Percentiles rank a stretch among this genome's conserved stretches.
These are phyloP conservation scores for Probaryconus sp. DNA, from an alignment of 1,140 invertebrate species.

Conservation along the genomic window DNA sequence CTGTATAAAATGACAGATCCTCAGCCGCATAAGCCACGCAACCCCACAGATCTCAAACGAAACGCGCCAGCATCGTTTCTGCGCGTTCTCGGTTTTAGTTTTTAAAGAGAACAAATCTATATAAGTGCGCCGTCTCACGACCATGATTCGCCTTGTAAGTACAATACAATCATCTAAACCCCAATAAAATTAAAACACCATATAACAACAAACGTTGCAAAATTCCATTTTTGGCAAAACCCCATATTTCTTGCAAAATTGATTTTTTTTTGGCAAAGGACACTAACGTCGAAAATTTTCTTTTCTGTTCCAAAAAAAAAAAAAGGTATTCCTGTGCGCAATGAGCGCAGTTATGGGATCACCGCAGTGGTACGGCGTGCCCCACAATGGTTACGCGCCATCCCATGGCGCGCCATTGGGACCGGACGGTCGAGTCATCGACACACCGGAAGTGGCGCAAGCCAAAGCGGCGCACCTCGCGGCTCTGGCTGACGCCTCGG, in stretches of 20 bases:
- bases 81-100: not conserved
- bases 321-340: conserved; percentile 65
- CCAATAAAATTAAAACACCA: too few species aligned
- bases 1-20: conserved; percentile 77
- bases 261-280: too few species aligned
- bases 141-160: conserved; percentile 36
- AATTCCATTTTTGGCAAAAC: too few species aligned
- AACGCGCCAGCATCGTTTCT: conserved; percentile 30
- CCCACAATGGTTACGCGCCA: conserved; percentile 64
- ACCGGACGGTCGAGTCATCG: conserved; percentile 81
- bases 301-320: too few species aligned
- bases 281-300: conserved; percentile 2
- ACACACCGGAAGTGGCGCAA: conserved; percentile 82
- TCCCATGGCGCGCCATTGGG: conserved; percentile 78
- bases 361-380: conserved; percentile 75
- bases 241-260: too few species aligned
- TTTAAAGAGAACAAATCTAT: too few species aligned
- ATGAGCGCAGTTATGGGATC: conserved; percentile 58
- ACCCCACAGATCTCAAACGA: conserved; percentile 54
- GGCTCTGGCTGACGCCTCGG: conserved; percentile 78
- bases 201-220: too few species aligned
- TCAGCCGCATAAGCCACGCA: conserved; percentile 64
- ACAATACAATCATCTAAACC: conserved; percentile 7
- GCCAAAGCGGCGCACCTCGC: conserved; percentile 81
- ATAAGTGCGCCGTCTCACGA: conserved; percentile 16